phyloP scores from a whole-genome alignment of 2,888 invertebrate species.

The Drosophila lutescens region DNA sequence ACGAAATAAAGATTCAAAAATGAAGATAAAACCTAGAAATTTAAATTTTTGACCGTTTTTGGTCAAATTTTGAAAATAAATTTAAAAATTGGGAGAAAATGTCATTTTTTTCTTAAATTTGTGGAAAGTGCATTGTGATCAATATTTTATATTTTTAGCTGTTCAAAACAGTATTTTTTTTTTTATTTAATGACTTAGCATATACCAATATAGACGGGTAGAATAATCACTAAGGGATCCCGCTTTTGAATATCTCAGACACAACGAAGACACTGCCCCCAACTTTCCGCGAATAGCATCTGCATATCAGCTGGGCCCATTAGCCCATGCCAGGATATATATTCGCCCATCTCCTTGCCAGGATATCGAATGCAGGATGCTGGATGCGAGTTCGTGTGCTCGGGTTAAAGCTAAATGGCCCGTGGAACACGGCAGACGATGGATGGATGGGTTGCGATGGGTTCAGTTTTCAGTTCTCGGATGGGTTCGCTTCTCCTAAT shows the following conservation, averaged over 20 bases:
- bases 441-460: constrained; percentile 27
- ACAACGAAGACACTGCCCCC: constrained; percentile 1
- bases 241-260: neutral
- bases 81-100: no score
- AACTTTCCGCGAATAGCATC: constrained; percentile 1
- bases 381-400: constrained; percentile 13
- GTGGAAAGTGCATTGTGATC: no score
- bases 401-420: constrained; percentile 78
- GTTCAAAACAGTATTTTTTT: no score
- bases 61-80: no score
- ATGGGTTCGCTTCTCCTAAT: constrained; percentile 61
- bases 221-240: no score
- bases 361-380: constrained; percentile 5
- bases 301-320: constrained; percentile 18
- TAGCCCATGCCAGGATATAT: neutral
- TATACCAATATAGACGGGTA: neutral
- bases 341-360: neutral
- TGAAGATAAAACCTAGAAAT: no score
- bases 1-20: no score
- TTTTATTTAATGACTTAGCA: no score
- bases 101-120: no score
- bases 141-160: no score
- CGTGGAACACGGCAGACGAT: constrained; percentile 58
- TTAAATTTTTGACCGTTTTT: no score
- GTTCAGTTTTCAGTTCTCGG: neutral